These are phyloP conservation scores for rat (Rattus norvegicus) DNA, from an alignment of 2,113 vertebrate species.

Conservation along the genomic window GRCr8 NC_086021.1:80004501-80005000, in stretches of 20 bases:
- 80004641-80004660: constrained; percentile 79
- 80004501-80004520: constrained; percentile 83
- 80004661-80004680: constrained; percentile 91
- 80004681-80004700: constrained; percentile 92
- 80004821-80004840: constrained; percentile 87
- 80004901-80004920: constrained; percentile 73
- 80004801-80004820: constrained; percentile 89
- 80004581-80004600: constrained; percentile 93
- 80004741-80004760: constrained; percentile 87
- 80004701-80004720: constrained; percentile 90
- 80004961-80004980: constrained; percentile 88
- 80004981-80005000: constrained; percentile 88
- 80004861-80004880: constrained; percentile 86
- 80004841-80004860: constrained; percentile 87
- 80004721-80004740: constrained; percentile 92
- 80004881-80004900: constrained; percentile 75
- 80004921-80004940: constrained; percentile 71
- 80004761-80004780: constrained; percentile 28
- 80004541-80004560: constrained; percentile 77
- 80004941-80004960: constrained; percentile 82
- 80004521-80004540: constrained; percentile 85
- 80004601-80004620: constrained; percentile 91
- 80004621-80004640: constrained; percentile 89
- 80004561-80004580: constrained; percentile 88
- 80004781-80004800: constrained; percentile 87